phyloP scores from a whole-genome alignment of 1,140 invertebrate genomes.

The Coptotermes formosanus region DNA sequence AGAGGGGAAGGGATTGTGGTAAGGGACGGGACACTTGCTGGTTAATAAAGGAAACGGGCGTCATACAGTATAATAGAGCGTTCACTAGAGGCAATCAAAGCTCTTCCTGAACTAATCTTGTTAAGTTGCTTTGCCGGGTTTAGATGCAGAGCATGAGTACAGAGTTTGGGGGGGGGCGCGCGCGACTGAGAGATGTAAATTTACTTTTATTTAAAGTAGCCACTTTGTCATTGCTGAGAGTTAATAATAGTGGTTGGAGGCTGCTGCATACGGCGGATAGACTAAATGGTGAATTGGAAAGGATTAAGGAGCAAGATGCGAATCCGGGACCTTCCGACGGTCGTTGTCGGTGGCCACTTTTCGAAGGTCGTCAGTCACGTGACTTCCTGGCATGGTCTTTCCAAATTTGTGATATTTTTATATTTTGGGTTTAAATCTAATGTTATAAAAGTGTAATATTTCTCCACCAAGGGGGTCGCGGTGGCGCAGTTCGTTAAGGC shows the following conservation, averaged over 20 bases:
- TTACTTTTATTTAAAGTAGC: slow-evolving; percentile 11
- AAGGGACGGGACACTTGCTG: neutral
- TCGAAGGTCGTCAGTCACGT: too few species aligned
- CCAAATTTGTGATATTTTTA: too few species aligned
- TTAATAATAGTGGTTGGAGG: neutral
- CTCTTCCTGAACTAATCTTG: slow-evolving; percentile 7
- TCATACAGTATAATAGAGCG: neutral
- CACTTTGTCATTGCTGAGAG: neutral
- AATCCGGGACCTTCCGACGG: too few species aligned
- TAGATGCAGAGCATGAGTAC: neutral
- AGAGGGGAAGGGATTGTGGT: neutral
- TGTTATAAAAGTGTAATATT: too few species aligned
- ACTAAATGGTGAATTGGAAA: too few species aligned
- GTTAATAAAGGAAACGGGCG: neutral
- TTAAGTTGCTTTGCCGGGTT: neutral
- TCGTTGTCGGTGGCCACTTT: too few species aligned
- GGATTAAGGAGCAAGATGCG: too few species aligned
- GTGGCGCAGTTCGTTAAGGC: too few species aligned
- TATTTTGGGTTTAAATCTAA: too few species aligned
- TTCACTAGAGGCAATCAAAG: slow-evolving; percentile 6
- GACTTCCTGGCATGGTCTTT: too few species aligned
- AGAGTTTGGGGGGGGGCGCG: neutral
- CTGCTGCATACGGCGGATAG: neutral
- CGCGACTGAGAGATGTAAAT: neutral
- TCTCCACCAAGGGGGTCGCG: too few species aligned